phyloP scores from a whole-genome alignment of 2,888 invertebrate species.

The Drosophila kokeensis region DNA sequence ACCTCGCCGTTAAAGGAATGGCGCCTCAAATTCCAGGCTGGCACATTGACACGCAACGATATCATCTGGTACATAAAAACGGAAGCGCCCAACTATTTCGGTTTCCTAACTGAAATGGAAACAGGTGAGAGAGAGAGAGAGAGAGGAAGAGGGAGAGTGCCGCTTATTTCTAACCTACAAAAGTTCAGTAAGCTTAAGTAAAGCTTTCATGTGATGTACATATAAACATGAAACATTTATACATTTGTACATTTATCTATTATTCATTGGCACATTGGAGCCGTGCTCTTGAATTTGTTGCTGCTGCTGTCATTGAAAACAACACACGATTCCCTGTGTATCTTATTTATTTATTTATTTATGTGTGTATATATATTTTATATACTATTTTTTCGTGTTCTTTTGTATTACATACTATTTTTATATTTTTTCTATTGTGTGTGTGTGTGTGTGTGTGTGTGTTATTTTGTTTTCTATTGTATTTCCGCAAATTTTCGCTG shows the following conservation, averaged over 20 bases:
- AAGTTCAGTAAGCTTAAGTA: not conserved
- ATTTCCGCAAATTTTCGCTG: slow-evolving; percentile 48
- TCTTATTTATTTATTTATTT: not conserved
- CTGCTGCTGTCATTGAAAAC: slow-evolving; percentile 39
- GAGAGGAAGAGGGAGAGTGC: not conserved
- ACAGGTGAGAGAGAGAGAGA: slow-evolving; percentile 77
- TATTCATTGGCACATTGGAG: slow-evolving; percentile 7
- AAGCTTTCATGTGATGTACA: not conserved
- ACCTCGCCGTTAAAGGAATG: slow-evolving; percentile 84
- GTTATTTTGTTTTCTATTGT: slow-evolving; percentile 25
- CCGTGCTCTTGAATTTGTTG: slow-evolving; percentile 42
- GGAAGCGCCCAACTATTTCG: slow-evolving; percentile 83
- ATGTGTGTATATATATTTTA: not conserved
- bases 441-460: not conserved
- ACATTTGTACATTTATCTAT: not conserved
- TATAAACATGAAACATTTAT: not conserved
- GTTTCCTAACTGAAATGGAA: slow-evolving; percentile 80
- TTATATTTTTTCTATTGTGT: slow-evolving; percentile 10
- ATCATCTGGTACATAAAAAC: slow-evolving; percentile 83
- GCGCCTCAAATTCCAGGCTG: slow-evolving; percentile 83
- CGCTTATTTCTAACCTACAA: slow-evolving; percentile 3
- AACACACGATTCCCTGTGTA: slow-evolving; percentile 30
- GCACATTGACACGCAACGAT: slow-evolving; percentile 80
- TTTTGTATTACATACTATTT: slow-evolving; percentile 2
- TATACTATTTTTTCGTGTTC: not conserved